Conservation (phyloP, 2,797 vertebrate species). For the Micrastur ruficollis region DNA sequence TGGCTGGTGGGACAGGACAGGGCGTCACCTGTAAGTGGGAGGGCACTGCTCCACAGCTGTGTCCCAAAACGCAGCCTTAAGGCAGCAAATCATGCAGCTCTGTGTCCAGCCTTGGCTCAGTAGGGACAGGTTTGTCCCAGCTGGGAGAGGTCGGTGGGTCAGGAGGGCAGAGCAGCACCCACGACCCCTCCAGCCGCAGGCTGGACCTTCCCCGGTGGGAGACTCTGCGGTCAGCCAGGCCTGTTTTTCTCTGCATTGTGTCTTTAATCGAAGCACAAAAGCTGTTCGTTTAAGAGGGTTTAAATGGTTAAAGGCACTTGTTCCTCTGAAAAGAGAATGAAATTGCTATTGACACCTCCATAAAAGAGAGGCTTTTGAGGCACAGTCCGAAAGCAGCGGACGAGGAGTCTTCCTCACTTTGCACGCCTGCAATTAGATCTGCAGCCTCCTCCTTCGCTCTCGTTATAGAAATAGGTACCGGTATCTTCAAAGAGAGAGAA, state of each 20-base stretch:
- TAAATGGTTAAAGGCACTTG: constrained; percentile 57
- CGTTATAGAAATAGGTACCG: constrained; percentile 7
- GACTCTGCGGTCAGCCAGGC: neutral
- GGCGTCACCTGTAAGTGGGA: neutral
- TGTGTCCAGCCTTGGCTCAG: neutral
- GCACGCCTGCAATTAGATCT: constrained; percentile 1
- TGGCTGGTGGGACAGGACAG: neutral
- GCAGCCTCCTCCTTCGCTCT: constrained; percentile 19
- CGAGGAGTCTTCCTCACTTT: neutral
- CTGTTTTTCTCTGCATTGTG: neutral
- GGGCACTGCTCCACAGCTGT: neutral
- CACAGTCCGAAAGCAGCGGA: neutral
- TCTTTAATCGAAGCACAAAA: constrained; percentile 20
- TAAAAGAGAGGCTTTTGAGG: constrained; percentile 38
- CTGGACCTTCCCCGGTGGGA: neutral
- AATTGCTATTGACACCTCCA: constrained; percentile 37
- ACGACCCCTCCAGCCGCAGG: neutral
- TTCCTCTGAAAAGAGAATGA: constrained; percentile 34
- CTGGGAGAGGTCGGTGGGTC: neutral
- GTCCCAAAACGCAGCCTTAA: neutral
- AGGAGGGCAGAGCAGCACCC: constrained; percentile 49
- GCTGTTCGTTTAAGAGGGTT: neutral
- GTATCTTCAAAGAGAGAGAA: constrained; percentile 42
- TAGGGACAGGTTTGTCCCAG: neutral
- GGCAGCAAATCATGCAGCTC: rapidly evolving